Evolutionary conservation across 1,140 invertebrate species (phyloP), one percentile per base, ranked within the genome.

Genomic region (Drosophila saltans): DNA sequence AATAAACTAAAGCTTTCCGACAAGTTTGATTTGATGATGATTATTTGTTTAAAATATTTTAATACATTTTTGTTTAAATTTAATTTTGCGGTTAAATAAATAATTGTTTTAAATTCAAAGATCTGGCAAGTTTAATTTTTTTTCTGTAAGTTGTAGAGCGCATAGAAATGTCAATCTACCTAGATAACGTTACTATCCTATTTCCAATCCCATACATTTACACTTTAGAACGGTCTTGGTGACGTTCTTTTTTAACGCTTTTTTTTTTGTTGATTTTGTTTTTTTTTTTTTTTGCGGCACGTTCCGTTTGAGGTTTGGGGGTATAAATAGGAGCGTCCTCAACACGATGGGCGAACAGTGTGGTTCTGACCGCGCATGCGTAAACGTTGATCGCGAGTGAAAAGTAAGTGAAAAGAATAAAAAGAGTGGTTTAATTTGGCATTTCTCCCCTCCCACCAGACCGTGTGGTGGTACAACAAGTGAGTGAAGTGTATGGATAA

Each of bases 301-400:
- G 66, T 64, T 73, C 52, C 63, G 45, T 63, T 57, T 59, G 6
- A 59, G 41, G 72, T 91, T 91, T 57, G 58, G 6, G 56, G 41
- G 72, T 91, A 91, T 91, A 91, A 86, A 91, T 89, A 91, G 78
- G 52, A 63, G 80, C 72, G 36, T 83, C 74, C 81, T 75, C 75
- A 73, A 40, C 65, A 63, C 52, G 48, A 66, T 64, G 62, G 6
- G 71, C 24, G 74, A 89, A 80, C 89, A 91, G 89, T 91, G 76
- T 77, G 55, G 69, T 64, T 89, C 60, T 58, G 66, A 66, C 72
- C 81, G 77, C 72, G 81, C 72, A 78, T 72, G 80, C 66, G 71
- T 64, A 39, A 69, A 75, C 75, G 74, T 80, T 81, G 52, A 43
- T 69, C 66, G 72, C 75, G 72, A 57, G 61, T 33, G 10, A 21